These are phyloP conservation scores for Netelia inedita DNA, from an alignment of 2,888 invertebrate species.

Conservation along the genomic window DNA sequence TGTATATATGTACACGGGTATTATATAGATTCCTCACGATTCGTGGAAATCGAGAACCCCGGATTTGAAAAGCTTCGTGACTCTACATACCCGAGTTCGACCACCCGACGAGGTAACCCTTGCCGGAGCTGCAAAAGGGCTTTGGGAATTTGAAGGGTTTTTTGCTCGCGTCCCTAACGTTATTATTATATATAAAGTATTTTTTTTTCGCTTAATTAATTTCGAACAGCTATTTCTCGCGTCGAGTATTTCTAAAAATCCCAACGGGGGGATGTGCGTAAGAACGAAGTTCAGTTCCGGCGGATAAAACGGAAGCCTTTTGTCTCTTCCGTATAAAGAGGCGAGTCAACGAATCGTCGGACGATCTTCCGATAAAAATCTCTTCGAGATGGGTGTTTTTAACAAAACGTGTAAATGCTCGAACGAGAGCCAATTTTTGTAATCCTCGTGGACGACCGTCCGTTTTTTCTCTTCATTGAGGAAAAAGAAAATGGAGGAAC, in stretches of 20 bases:
- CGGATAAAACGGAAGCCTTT: neutral
- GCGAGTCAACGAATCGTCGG: slow-evolving; percentile 51
- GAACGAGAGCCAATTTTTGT: slow-evolving; percentile 34
- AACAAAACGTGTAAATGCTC: neutral
- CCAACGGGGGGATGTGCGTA: neutral
- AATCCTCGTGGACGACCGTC: slow-evolving; percentile 4
- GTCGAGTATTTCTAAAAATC: neutral
- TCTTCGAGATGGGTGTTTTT: slow-evolving; percentile 4
- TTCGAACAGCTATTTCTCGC: neutral
- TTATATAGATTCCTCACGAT: neutral
- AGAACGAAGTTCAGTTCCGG: neutral
- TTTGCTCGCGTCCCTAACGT: neutral
- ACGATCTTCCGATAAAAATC: slow-evolving; percentile 45
- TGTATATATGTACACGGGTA: neutral
- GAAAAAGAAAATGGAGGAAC: slow-evolving; percentile 15
- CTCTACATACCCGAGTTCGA: slow-evolving; percentile 25
- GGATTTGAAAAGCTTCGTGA: slow-evolving; percentile 59
- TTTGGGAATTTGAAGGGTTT: slow-evolving; percentile 39
- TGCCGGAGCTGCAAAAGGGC: slow-evolving; percentile 1
- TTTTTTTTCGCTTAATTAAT: neutral
- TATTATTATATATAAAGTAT: neutral
- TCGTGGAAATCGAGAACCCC: slow-evolving; percentile 47
- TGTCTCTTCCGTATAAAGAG: slow-evolving; percentile 21
- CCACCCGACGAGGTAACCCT: slow-evolving; percentile 12
- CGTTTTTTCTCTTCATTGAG: slow-evolving; percentile 1